Evolutionary conservation across 2,888 invertebrate species (phyloP).

Genomic region (Phyto melanocephala): DNA sequence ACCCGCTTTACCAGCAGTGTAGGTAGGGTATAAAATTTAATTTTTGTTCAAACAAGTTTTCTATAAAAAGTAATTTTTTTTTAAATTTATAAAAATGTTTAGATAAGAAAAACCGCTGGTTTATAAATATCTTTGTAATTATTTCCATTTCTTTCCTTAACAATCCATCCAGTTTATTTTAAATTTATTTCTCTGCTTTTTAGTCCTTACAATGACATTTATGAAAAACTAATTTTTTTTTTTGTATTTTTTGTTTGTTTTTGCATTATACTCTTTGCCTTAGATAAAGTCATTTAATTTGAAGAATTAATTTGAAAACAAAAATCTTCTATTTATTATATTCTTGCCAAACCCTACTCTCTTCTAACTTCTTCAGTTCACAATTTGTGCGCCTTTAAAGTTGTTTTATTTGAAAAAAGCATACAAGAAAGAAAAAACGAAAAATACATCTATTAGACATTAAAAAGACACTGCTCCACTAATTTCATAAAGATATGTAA

Average conservation of each 20-base stretch:
- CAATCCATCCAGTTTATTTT: not conserved
- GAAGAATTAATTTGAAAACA: not conserved
- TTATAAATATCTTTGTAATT: not conserved
- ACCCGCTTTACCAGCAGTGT: no score
- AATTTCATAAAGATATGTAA: conserved; percentile 31
- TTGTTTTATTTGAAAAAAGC: not conserved
- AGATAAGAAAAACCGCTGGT: no score
- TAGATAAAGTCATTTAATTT: conserved; percentile 25
- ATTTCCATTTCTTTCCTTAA: not conserved
- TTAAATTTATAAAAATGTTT: not conserved
- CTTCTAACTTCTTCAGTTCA: not conserved
- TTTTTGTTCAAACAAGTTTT: no score
- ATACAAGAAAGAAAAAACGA: not conserved
- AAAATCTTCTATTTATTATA: not conserved
- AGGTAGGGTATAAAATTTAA: no score
- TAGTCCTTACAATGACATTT: not conserved
- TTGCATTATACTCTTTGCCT: not conserved
- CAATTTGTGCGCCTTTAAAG: not conserved
- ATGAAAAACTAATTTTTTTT: not conserved
- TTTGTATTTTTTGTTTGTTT: no score
- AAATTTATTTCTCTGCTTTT: conserved; percentile 1
- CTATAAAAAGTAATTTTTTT: not conserved
- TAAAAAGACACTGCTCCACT: conserved; percentile 47
- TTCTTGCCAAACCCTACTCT: not conserved
- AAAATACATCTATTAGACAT: conserved; percentile 42